Conservation (phyloP, 2,113 vertebrate genomes). For the Periophthalmodon schlosseri region DNA sequence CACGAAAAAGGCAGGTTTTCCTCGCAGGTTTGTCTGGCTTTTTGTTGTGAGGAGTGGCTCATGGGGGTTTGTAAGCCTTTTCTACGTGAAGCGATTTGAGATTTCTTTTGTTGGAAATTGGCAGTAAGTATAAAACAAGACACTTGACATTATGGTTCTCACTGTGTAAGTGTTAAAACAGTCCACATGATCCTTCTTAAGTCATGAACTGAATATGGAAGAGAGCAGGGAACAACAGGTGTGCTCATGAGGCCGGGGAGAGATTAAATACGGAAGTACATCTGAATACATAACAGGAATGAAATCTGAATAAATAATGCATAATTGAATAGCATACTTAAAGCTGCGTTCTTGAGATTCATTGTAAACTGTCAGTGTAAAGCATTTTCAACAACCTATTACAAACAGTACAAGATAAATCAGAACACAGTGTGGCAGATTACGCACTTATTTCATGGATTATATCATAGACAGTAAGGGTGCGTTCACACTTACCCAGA, state of each 20-base stretch:
- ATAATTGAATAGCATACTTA: not conserved
- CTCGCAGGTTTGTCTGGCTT: not conserved
- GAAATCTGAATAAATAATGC: not conserved
- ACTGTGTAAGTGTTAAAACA: not conserved
- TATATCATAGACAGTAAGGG: too few species aligned
- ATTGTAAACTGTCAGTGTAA: not conserved
- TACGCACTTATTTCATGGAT: too few species aligned
- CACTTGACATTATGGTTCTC: not conserved
- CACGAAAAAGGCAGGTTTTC: not conserved
- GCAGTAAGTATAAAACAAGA: not conserved
- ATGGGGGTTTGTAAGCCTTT: slow-evolving; percentile 1
- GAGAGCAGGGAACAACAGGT: not conserved
- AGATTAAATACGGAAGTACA: not conserved
- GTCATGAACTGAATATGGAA: not conserved
- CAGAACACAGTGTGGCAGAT: too few species aligned
- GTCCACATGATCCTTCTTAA: not conserved
- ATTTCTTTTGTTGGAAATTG: slow-evolving; percentile 6
- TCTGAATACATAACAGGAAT: not conserved
- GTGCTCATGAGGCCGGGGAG: not conserved
- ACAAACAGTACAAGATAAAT: too few species aligned
- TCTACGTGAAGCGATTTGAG: slow-evolving; percentile 9
- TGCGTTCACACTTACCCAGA: too few species aligned
- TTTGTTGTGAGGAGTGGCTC: slow-evolving; percentile 2
- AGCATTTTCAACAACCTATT: too few species aligned
- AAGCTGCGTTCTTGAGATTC: not conserved